Conservation (phyloP, 1,140 invertebrate genomes). For the Latrodectus geometricus region DNA sequence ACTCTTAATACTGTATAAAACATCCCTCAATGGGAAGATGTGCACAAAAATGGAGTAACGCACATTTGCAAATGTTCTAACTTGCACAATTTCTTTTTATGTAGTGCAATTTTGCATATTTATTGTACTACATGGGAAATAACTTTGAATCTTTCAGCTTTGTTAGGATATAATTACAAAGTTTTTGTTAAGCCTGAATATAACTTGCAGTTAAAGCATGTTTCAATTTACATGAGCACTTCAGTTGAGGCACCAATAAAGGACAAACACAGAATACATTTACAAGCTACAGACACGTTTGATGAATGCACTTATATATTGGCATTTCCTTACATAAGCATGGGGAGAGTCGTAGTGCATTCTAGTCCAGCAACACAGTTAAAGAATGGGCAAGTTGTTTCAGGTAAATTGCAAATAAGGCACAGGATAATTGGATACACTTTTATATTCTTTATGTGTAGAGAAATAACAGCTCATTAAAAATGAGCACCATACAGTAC, state of each 20-base stretch:
- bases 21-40: constrained; percentile 36
- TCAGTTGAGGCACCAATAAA: constrained; percentile 54
- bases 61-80: constrained; percentile 18
- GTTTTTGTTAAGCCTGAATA: constrained; percentile 37
- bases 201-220: constrained; percentile 44
- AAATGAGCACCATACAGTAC: not conserved
- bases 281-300: constrained; percentile 35
- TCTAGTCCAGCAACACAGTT: constrained; percentile 10
- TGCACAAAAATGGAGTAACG: constrained; percentile 21
- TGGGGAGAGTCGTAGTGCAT: constrained; percentile 33
- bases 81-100: constrained; percentile 13
- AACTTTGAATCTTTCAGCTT: constrained; percentile 17
- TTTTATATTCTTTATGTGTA: not conserved
- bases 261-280: constrained; percentile 52
- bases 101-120: not conserved
- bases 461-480: not conserved
- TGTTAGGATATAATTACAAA: not conserved
- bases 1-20: constrained; percentile 44
- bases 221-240: constrained; percentile 57
- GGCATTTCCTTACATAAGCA: constrained; percentile 47
- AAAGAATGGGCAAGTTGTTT: not conserved
- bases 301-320: constrained; percentile 57
- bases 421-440: constrained; percentile 30
- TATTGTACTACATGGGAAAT: constrained; percentile 22
- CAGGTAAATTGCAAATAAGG: constrained; percentile 51